Conservation (phyloP, 2,888 invertebrate species). For the Pherbina coryleti region DNA sequence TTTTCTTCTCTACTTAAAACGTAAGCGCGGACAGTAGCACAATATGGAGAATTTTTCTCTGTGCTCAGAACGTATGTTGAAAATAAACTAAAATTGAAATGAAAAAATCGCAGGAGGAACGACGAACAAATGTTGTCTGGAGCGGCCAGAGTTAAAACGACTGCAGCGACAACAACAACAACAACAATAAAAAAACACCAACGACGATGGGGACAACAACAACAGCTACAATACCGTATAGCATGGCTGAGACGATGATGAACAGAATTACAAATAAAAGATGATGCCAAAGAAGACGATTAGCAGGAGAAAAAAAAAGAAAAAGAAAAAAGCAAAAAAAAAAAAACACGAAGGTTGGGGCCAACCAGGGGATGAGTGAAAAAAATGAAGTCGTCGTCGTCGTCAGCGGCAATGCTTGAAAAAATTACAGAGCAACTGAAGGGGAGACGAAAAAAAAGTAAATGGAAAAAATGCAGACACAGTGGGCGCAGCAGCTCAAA, state of each 20-base stretch:
- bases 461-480: conserved; percentile 23
- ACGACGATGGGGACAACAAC: conserved; percentile 12
- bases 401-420: conserved; percentile 12
- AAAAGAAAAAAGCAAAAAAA: conserved; percentile 44
- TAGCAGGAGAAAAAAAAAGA: conserved; percentile 57
- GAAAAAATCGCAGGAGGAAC: conserved; percentile 35
- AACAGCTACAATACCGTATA: conserved; percentile 18
- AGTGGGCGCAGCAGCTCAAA: conserved; percentile 16
- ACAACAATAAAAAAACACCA: conserved; percentile 10
- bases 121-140: conserved; percentile 37
- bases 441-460: neutral
- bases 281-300: conserved; percentile 67
- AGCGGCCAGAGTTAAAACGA: conserved; percentile 38
- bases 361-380: neutral
- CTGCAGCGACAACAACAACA: conserved; percentile 38
- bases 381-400: conserved; percentile 17
- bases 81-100: conserved; percentile 36
- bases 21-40: neutral
- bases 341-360: conserved; percentile 40
- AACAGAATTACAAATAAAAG: conserved; percentile 69
- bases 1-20: neutral
- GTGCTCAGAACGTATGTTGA: conserved; percentile 36
- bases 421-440: conserved; percentile 23
- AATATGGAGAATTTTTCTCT: conserved; percentile 13
- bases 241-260: conserved; percentile 61